phyloP scores from a whole-genome alignment of 2,113 vertebrate species.

The Pagrus major region DNA sequence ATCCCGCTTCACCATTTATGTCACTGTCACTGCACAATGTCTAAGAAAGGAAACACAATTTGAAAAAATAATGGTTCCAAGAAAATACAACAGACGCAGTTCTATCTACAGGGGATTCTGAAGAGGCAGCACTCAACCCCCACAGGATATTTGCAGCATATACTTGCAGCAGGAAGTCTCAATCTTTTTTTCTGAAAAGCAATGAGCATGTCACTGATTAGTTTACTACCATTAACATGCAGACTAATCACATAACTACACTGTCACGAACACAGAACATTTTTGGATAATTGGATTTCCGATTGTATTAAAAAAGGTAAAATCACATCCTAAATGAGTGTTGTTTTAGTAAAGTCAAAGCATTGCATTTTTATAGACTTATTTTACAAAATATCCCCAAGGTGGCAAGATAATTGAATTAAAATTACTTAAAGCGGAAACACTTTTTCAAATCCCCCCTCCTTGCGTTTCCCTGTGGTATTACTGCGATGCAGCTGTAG shows the following conservation, averaged over 20 bases:
- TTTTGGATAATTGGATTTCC: neutral
- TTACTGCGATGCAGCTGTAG: too few species aligned
- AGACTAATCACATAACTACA: neutral
- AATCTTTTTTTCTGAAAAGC: neutral
- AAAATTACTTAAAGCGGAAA: too few species aligned
- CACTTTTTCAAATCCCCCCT: too few species aligned
- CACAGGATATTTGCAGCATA: neutral
- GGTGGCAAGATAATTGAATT: too few species aligned
- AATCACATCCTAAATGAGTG: neutral
- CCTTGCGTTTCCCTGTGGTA: too few species aligned
- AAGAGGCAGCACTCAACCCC: neutral
- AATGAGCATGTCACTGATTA: neutral
- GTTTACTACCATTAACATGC: neutral
- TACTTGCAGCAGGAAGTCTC: neutral
- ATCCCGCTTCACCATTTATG: constrained; percentile 16
- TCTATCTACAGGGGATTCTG: constrained; percentile 1
- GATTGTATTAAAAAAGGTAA: neutral
- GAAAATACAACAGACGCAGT: neutral
- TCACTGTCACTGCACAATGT: neutral
- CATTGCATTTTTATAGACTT: too few species aligned
- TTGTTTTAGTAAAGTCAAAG: too few species aligned
- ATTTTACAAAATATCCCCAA: too few species aligned
- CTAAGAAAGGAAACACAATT: constrained; percentile 6
- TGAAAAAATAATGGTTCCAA: neutral
- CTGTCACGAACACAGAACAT: neutral